A percentile compares a stretch with the other conserved stretches of the same genome.
phyloP scores from a whole-genome alignment of 2,888 invertebrate genomes.

The Diadegma fenestrale region DNA sequence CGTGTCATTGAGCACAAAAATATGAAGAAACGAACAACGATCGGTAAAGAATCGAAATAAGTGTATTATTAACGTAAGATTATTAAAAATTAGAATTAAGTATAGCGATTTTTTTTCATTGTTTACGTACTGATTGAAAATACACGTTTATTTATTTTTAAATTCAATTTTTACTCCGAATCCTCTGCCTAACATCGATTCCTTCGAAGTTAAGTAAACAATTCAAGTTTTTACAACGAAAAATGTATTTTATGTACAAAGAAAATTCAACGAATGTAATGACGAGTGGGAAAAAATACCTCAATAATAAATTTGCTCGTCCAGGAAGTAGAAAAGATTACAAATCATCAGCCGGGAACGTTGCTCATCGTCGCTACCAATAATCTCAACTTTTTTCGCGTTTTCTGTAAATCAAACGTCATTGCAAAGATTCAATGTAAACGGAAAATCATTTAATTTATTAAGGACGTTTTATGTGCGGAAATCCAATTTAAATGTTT shows the following conservation, averaged over 20 bases:
- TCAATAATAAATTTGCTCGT: constrained; percentile 80
- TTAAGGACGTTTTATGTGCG: no score
- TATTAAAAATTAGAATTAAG: constrained; percentile 35
- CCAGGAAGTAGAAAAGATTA: constrained; percentile 81
- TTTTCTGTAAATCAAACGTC: constrained; percentile 76
- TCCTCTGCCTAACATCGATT: not conserved
- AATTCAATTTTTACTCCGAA: not conserved
- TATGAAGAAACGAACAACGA: constrained; percentile 23
- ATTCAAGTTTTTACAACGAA: not conserved
- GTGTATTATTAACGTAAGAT: constrained; percentile 48
- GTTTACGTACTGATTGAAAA: constrained; percentile 49
- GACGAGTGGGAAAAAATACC: constrained; percentile 3
- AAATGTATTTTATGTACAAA: constrained; percentile 5
- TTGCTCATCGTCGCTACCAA: constrained; percentile 77
- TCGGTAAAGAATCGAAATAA: constrained; percentile 37
- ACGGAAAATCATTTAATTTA: not conserved
- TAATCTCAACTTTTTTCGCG: constrained; percentile 79
- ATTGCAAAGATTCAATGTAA: not conserved
- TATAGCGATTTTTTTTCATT: constrained; percentile 44
- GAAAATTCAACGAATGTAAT: not conserved
- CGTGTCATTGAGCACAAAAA: not conserved
- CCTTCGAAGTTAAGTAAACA: not conserved
- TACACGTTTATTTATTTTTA: constrained; percentile 56
- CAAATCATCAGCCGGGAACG: constrained; percentile 81
- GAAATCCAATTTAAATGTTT: no score